Conservation (phyloP, 2,797 vertebrate genomes). For the Delichon dasypus region DNA sequence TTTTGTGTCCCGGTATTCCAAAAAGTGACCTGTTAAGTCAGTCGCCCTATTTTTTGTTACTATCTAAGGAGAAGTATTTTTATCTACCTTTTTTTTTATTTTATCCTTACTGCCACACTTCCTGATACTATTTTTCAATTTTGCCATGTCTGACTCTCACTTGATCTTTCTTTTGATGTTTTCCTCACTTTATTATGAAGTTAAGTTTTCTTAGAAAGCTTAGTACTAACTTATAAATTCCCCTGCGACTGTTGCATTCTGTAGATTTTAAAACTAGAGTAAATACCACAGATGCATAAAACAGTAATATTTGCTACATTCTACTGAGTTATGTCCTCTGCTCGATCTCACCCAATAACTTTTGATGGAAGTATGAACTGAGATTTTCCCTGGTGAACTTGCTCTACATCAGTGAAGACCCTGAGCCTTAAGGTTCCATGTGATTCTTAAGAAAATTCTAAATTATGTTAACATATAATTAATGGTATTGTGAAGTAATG, state of each 20-base stretch:
- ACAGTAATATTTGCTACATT: background rate
- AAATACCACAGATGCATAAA: background rate
- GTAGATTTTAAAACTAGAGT: background rate
- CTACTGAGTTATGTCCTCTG: background rate
- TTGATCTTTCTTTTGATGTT: background rate
- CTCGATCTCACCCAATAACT: background rate
- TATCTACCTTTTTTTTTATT: background rate
- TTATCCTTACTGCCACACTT: background rate
- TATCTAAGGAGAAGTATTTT: background rate
- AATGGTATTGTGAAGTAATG: background rate
- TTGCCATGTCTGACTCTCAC: background rate
- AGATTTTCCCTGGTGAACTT: background rate
- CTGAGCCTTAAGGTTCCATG: background rate
- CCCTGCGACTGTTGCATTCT: background rate
- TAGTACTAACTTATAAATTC: background rate
- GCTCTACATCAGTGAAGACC: background rate
- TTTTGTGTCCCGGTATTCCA: background rate
- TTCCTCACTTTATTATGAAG: background rate
- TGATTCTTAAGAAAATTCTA: background rate
- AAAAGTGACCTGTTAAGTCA: background rate
- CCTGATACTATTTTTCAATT: background rate
- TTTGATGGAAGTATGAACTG: background rate
- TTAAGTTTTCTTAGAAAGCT: background rate
- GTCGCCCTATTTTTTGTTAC: background rate
- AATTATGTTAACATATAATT: background rate